Conservation (phyloP, 2,888 invertebrate species). For the Pristionchus mayeri region DNA sequence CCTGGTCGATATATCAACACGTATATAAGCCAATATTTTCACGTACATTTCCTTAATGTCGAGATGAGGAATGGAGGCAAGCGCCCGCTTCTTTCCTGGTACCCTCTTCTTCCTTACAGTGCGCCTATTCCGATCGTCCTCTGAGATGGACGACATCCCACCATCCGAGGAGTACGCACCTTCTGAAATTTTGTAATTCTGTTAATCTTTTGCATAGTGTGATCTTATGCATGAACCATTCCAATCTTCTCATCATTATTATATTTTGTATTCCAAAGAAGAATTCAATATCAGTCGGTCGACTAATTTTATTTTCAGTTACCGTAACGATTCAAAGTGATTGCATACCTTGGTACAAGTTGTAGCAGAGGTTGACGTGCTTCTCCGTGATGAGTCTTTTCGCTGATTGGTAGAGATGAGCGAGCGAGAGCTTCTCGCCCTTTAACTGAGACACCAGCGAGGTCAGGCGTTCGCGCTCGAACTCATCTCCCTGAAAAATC, state of each 20-base stretch:
- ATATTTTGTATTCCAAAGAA: no score
- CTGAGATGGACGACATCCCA: neutral
- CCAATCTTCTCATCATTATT: no score
- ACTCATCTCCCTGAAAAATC: constrained; percentile 56
- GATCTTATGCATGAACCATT: no score
- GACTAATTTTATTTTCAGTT: no score
- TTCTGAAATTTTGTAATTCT: constrained; percentile 7
- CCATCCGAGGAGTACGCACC: constrained; percentile 44
- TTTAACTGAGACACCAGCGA: constrained; percentile 55
- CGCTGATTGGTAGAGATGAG: constrained; percentile 64
- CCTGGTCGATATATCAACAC: no score
- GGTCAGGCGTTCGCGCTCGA: constrained; percentile 62
- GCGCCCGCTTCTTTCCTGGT: constrained; percentile 62
- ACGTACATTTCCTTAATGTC: neutral
- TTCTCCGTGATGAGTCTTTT: constrained; percentile 59
- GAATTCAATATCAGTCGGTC: no score
- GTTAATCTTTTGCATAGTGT: no score
- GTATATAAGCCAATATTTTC: neutral
- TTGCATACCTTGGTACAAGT: constrained; percentile 45
- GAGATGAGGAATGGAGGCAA: constrained; percentile 54
- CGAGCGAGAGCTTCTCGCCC: constrained; percentile 60
- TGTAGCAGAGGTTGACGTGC: constrained; percentile 59
- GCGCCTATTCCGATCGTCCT: neutral
- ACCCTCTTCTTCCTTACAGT: constrained; percentile 56
- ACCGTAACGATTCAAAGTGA: neutral